Evolutionary conservation across 2,113 vertebrate genomes (phyloP).

Genomic region (Nycticorax nycticorax): DNA sequence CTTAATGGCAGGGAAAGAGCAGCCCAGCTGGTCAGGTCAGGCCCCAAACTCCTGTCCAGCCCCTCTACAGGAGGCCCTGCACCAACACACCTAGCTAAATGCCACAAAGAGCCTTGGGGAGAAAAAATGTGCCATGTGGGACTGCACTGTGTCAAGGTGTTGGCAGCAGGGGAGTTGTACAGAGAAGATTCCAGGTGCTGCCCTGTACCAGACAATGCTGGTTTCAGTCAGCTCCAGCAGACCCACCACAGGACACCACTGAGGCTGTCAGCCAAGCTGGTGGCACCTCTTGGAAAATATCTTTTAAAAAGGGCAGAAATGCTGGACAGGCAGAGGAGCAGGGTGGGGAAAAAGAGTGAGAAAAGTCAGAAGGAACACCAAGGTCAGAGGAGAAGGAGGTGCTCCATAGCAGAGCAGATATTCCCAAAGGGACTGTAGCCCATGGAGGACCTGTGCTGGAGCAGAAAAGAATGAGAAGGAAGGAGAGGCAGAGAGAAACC

Average conservation of each 20-base stretch:
- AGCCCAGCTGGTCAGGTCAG: neutral
- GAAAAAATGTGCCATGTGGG: neutral
- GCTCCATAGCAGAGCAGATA: neutral
- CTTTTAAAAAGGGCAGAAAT: neutral
- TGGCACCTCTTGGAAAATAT: neutral
- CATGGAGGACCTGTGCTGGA: neutral
- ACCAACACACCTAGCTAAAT: neutral
- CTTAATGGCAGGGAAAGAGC: neutral
- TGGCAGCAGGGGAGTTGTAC: neutral
- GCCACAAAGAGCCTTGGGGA: neutral
- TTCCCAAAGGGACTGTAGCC: neutral
- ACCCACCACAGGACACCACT: neutral
- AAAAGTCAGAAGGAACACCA: neutral
- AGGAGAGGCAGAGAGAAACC: neutral
- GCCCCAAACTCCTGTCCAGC: accelerated
- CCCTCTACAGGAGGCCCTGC: neutral
- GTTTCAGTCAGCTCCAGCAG: neutral
- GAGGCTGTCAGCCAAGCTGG: neutral
- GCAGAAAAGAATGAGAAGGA: neutral
- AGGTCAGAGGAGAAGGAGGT: neutral
- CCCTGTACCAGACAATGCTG: neutral
- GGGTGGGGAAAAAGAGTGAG: neutral
- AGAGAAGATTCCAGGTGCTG: neutral
- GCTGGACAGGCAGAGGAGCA: neutral
- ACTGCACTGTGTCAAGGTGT: neutral